Evolutionary conservation across 1,140 invertebrate species (phyloP).

Genomic region (Rhyzopertha dominica): DNA sequence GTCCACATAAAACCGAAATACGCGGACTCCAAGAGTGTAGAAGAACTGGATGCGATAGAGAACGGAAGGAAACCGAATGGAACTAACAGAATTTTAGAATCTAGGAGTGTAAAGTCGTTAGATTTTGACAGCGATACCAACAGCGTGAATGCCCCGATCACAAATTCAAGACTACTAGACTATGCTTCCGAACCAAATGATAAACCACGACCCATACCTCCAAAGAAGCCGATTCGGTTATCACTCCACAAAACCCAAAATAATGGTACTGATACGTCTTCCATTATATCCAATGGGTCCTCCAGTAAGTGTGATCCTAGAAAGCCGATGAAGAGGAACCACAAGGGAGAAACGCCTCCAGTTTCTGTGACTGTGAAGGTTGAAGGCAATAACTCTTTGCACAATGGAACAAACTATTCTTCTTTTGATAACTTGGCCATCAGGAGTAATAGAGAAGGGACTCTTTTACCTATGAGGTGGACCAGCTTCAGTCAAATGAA

Average conservation of each 20-base stretch:
- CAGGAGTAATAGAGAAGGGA: too few species aligned
- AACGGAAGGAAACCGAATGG: slow-evolving; percentile 20
- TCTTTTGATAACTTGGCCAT: too few species aligned
- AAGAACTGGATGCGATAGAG: slow-evolving; percentile 30
- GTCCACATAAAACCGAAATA: slow-evolving; percentile 39
- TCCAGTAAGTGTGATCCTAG: slow-evolving; percentile 33
- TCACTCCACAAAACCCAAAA: slow-evolving; percentile 77
- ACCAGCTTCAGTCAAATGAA: too few species aligned
- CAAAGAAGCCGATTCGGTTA: slow-evolving; percentile 75
- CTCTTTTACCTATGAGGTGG: too few species aligned
- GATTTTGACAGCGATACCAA: slow-evolving; percentile 63
- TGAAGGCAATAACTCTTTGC: too few species aligned
- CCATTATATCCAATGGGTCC: slow-evolving; percentile 32
- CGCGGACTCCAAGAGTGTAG: slow-evolving; percentile 30
- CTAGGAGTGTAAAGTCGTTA: slow-evolving; percentile 58
- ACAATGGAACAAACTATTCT: too few species aligned
- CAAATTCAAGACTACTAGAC: slow-evolving; percentile 44
- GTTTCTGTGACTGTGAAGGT: slow-evolving; percentile 9
- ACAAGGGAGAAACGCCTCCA: slow-evolving; percentile 51
- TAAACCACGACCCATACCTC: slow-evolving; percentile 63
- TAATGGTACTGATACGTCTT: slow-evolving; percentile 57
- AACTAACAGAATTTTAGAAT: slow-evolving; percentile 43
- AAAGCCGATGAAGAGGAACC: slow-evolving; percentile 52
- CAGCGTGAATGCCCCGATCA: slow-evolving; percentile 39
- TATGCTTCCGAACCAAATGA: slow-evolving; percentile 54